These are phyloP conservation scores for Coregonus sp. DNA, from an alignment of 2,797 vertebrate genomes.

Conservation along the genomic window DNA sequence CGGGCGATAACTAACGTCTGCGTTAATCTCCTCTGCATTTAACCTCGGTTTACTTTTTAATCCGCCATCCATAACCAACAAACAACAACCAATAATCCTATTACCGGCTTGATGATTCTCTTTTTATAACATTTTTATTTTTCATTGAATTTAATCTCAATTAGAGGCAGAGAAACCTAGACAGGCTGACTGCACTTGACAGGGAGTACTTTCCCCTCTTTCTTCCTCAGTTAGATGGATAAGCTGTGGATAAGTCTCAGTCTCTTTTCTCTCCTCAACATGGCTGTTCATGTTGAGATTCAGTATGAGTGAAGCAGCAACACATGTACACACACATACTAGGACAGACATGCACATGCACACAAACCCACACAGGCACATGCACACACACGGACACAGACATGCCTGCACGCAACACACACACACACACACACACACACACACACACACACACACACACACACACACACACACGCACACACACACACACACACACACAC, in stretches of 20 bases:
- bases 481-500: too few relatives aligned
- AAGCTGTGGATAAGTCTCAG: constrained; percentile 39
- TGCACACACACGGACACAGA: not conserved
- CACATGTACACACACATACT: not conserved
- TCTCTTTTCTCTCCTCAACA: not conserved
- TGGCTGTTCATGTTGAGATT: not conserved
- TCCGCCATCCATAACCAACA: constrained; percentile 77
- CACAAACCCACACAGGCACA: too few relatives aligned
- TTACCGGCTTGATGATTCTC: constrained; percentile 71
- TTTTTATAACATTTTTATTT: constrained; percentile 43
- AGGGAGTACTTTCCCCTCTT: constrained; percentile 37
- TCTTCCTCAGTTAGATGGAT: constrained; percentile 25
- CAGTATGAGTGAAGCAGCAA: not conserved
- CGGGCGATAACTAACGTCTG: constrained; percentile 72
- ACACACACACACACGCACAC: not conserved
- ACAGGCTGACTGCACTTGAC: constrained; percentile 47
- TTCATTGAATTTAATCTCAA: constrained; percentile 70
- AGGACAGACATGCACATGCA: not conserved
- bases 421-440: not conserved
- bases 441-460: not conserved
- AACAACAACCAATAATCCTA: constrained; percentile 80
- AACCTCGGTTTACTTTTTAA: constrained; percentile 78
- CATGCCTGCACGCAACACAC: not conserved
- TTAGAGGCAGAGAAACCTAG: constrained; percentile 55
- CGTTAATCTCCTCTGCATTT: constrained; percentile 74